Conservation (phyloP, 1,140 invertebrate genomes). For the Thereuonema tuberculata region DNA sequence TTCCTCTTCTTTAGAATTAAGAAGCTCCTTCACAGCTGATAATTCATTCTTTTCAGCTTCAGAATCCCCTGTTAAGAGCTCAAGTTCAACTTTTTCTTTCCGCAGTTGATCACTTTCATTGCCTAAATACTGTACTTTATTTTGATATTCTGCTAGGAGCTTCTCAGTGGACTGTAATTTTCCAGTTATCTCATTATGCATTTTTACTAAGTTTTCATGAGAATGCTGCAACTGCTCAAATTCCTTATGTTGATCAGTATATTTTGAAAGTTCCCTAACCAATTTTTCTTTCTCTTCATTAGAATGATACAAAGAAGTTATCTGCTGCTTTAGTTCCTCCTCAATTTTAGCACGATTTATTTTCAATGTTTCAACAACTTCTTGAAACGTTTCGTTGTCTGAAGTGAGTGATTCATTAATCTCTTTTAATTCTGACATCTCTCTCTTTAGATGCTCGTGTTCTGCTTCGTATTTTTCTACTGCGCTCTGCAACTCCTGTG, state of each 20-base stretch:
- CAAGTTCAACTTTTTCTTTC: slow-evolving; percentile 4
- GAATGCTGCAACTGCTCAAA: background rate
- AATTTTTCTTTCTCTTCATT: background rate
- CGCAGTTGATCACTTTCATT: background rate
- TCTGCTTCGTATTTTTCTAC: background rate
- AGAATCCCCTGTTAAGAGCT: too few relatives aligned
- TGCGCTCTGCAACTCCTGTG: background rate
- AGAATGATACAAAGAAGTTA: background rate
- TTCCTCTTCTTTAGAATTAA: too few relatives aligned
- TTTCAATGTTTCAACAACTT: background rate
- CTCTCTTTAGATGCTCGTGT: background rate
- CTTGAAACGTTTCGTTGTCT: background rate
- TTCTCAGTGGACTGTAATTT: background rate
- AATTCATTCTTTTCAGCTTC: too few relatives aligned
- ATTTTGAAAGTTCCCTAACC: background rate
- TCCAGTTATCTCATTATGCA: background rate
- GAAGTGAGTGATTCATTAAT: background rate
- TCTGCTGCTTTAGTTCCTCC: background rate
- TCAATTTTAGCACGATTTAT: background rate
- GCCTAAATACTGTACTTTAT: background rate
- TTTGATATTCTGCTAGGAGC: background rate
- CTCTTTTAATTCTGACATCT: background rate
- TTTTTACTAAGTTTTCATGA: background rate
- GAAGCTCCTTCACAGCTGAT: too few relatives aligned
- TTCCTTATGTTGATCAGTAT: background rate